phyloP scores from a whole-genome alignment of 1,140 invertebrate species.

The Bradysia coprophila region DNA sequence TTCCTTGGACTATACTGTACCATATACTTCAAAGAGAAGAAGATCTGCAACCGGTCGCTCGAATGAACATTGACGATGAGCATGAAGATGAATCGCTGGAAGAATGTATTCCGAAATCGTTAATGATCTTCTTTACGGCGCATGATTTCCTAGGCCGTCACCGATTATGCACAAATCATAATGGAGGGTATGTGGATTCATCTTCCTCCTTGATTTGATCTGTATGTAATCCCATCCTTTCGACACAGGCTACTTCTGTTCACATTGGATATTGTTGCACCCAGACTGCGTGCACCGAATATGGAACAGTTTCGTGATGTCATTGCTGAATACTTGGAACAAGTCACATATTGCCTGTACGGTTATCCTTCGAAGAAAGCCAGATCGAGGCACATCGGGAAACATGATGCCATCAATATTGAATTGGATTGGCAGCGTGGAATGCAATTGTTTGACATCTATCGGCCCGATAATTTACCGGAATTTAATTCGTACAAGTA shows the following conservation, averaged over 20 bases:
- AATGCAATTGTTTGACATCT: conserved; percentile 66
- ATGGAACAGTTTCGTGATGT: conserved; percentile 20
- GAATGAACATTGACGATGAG: conserved; percentile 1
- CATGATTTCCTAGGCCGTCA: conserved; percentile 65
- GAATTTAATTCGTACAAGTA: conserved; percentile 56
- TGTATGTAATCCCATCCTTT: no score
- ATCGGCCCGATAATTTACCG: conserved; percentile 57
- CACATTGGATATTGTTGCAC: conserved; percentile 50
- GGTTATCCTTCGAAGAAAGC: conserved; percentile 64
- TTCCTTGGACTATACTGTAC: conserved; percentile 73
- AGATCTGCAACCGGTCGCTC: conserved; percentile 9
- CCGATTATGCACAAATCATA: conserved; percentile 56
- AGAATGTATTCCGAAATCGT: conserved; percentile 47
- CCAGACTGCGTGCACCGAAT: conserved; percentile 39
- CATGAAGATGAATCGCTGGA: conserved; percentile 31
- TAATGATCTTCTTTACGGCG: conserved; percentile 60
- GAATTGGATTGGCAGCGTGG: conserved; percentile 60
- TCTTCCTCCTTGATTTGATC: no score
- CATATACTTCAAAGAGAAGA: conserved; percentile 44
- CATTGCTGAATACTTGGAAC: conserved; percentile 45
- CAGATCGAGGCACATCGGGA: conserved; percentile 50
- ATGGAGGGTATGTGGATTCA: no score
- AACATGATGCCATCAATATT: conserved; percentile 56
- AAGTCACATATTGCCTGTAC: conserved; percentile 78
- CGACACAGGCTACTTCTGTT: conserved; percentile 61